A percentile compares a stretch with the other conserved stretches of the same genome.
Evolutionary conservation across 2,797 vertebrate genomes (phyloP).

Genomic region (Bryconaethiops microstoma): DNA sequence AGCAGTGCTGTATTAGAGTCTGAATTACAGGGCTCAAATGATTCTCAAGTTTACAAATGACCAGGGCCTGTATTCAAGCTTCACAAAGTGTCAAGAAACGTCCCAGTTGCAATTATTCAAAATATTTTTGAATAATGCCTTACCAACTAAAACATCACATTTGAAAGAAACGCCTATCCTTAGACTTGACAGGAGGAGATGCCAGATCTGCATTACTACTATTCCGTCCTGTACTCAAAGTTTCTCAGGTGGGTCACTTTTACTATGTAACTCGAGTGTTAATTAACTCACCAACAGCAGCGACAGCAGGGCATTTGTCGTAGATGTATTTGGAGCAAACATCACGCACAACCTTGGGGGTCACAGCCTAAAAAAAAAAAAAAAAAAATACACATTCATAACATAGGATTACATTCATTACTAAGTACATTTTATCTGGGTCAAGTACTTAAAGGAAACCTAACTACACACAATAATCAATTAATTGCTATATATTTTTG

Average conservation of each 20-base stretch:
- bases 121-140: too few species aligned
- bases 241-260: neutral
- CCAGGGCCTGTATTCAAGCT: too few species aligned
- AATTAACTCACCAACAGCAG: constrained; percentile 86
- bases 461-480: neutral
- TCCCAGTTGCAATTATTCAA: too few species aligned
- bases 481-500: neutral
- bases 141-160: too few species aligned
- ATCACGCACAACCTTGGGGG: constrained; percentile 83
- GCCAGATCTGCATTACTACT: too few species aligned
- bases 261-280: neutral
- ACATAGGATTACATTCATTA: neutral
- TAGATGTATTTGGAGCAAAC: constrained; percentile 94
- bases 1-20: neutral
- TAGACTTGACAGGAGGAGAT: too few species aligned
- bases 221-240: too few species aligned
- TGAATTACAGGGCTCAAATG: too few species aligned
- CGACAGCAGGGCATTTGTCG: constrained; percentile 92
- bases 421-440: neutral
- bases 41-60: too few species aligned
- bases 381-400: neutral
- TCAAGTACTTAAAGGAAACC: neutral
- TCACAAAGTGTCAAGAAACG: too few species aligned
- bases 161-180: too few species aligned
- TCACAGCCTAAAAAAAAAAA: constrained; percentile 83